Conservation (phyloP, 2,888 invertebrate species). For the Pycnomerus fuliginosus region DNA sequence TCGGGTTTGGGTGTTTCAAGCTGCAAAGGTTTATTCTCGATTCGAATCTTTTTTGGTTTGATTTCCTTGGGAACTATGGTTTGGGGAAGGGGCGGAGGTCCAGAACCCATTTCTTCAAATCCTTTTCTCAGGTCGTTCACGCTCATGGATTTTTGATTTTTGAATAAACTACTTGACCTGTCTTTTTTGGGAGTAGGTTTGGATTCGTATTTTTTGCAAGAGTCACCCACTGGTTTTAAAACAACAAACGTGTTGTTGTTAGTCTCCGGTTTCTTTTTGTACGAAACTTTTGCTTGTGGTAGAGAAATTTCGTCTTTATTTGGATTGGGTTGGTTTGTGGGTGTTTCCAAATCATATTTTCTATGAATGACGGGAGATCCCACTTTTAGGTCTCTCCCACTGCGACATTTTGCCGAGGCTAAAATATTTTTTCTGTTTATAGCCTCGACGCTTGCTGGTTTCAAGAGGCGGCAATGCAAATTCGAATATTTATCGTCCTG, state of each 20-base stretch:
- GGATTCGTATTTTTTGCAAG: too few species aligned
- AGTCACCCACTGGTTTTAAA: conserved; percentile 7
- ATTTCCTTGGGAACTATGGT: conserved; percentile 25
- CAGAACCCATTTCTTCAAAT: conserved; percentile 52
- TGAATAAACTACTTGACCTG: conserved; percentile 11
- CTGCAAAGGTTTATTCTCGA: too few species aligned
- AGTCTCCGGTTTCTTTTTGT: too few species aligned
- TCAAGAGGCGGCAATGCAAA: conserved; percentile 65
- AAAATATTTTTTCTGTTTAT: conserved; percentile 84
- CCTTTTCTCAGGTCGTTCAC: conserved; percentile 62
- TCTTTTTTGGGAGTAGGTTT: too few species aligned
- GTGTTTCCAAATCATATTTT: too few species aligned
- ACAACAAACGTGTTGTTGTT: too few species aligned
- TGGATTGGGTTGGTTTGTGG: too few species aligned
- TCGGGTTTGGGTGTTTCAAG: conserved; percentile 21
- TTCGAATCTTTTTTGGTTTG: background rate
- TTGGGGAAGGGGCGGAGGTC: conserved; percentile 26
- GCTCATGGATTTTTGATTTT: conserved; percentile 38
- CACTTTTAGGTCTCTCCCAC: conserved; percentile 72
- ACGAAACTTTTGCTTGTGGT: too few species aligned
- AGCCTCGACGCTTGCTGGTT: conserved; percentile 78
- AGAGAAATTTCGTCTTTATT: too few species aligned
- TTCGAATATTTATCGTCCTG: conserved; percentile 30
- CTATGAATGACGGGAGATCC: conserved; percentile 73
- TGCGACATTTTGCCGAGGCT: conserved; percentile 82